phyloP scores from a whole-genome alignment of 2,113 vertebrate genomes.

The Charina bottae region DNA sequence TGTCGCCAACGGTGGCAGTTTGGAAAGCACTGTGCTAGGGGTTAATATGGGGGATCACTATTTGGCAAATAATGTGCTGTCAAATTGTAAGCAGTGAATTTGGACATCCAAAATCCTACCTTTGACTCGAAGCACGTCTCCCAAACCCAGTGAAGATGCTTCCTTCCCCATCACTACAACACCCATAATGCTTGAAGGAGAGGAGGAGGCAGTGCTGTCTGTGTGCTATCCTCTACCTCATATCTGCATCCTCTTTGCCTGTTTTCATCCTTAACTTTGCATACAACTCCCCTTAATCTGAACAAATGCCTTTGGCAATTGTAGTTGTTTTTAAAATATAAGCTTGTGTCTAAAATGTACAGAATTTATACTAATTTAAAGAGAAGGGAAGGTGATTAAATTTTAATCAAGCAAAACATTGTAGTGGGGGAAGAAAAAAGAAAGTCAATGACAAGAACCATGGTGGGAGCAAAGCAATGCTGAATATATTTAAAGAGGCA shows the following conservation, averaged over 20 bases:
- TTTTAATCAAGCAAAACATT: neutral
- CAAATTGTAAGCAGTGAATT: neutral
- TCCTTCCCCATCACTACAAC: neutral
- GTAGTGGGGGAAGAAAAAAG: neutral
- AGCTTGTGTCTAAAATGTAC: neutral
- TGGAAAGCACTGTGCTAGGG: too few species aligned
- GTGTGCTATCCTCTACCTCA: neutral
- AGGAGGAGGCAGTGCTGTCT: neutral
- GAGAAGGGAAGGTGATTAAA: neutral
- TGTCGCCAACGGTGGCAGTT: too few species aligned
- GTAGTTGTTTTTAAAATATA: neutral
- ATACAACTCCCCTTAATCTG: neutral
- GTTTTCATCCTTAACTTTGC: neutral
- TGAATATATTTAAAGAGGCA: neutral
- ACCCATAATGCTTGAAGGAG: neutral
- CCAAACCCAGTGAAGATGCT: neutral
- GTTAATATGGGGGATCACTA: too few species aligned
- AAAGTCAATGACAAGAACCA: neutral
- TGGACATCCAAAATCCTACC: neutral
- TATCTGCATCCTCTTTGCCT: neutral
- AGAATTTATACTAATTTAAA: neutral
- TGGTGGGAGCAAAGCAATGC: neutral
- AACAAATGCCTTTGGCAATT: neutral
- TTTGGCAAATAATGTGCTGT: neutral
- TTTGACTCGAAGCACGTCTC: neutral